phyloP scores from a whole-genome alignment of 2,113 vertebrate genomes.

The Spheniscus mendiculus region DNA sequence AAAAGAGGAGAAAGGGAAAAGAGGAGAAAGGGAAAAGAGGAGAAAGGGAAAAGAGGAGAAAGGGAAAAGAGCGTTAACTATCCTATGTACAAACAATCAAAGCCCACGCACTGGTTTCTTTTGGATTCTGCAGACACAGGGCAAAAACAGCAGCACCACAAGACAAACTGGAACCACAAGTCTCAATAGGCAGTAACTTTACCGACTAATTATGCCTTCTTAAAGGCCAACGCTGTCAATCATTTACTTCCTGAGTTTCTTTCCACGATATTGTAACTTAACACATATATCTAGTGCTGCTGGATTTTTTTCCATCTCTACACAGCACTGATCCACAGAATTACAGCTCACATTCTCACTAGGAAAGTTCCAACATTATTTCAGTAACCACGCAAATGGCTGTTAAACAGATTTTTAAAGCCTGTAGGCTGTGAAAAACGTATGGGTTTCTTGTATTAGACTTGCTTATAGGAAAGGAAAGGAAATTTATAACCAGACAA shows the following conservation, averaged over 20 bases:
- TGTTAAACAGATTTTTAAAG: neutral
- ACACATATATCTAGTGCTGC: neutral
- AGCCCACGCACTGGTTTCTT: neutral
- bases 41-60: too few relatives aligned
- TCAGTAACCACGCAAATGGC: neutral
- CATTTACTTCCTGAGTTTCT: neutral
- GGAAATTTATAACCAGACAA: neutral
- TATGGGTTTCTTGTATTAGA: neutral
- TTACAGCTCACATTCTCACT: neutral
- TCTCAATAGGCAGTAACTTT: neutral
- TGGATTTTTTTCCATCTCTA: neutral
- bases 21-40: too few relatives aligned
- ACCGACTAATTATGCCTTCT: neutral
- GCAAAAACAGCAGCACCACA: neutral
- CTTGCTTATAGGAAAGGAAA: neutral
- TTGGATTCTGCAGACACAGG: neutral
- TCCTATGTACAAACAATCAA: neutral
- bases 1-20: too few relatives aligned
- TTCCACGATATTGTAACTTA: neutral
- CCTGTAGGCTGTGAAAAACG: neutral
- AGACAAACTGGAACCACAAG: neutral
- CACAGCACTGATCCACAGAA: neutral
- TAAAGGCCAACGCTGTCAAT: constrained; percentile 23
- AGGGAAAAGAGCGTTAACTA: neutral
- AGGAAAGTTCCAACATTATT: neutral